Conservation (phyloP, 2,113 vertebrate species). For the Cinclus mexicanus region DNA sequence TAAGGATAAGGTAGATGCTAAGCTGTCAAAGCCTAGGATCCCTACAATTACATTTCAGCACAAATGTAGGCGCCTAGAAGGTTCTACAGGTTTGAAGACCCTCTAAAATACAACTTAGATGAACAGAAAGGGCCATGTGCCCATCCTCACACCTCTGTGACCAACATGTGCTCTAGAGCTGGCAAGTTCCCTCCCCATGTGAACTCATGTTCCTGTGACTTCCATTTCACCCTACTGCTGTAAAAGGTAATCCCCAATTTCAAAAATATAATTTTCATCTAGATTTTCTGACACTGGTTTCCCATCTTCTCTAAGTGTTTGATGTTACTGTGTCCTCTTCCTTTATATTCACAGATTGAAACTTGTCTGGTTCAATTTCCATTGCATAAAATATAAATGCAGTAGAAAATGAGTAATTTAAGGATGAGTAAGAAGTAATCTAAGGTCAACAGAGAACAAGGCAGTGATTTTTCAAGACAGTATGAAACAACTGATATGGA, state of each 20-base stretch:
- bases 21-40: neutral
- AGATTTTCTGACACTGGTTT: neutral
- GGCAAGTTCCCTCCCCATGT: neutral
- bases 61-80: neutral
- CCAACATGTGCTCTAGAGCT: accelerated
- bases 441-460: constrained; percentile 5
- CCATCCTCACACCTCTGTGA: neutral
- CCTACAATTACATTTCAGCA: neutral
- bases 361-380: neutral
- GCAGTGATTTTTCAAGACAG: neutral
- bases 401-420: neutral
- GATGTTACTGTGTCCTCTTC: neutral
- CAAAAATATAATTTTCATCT: neutral
- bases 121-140: neutral
- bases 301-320: neutral
- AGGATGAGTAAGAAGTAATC: neutral
- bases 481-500: neutral
- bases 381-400: constrained; percentile 23
- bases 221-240: neutral
- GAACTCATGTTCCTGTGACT: neutral
- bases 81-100: neutral
- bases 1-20: neutral
- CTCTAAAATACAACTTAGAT: neutral
- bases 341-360: neutral
- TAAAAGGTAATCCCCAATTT: neutral